Evolutionary conservation across 2,888 invertebrate species (phyloP).

Genomic region (Netelia fuscicornis): DNA sequence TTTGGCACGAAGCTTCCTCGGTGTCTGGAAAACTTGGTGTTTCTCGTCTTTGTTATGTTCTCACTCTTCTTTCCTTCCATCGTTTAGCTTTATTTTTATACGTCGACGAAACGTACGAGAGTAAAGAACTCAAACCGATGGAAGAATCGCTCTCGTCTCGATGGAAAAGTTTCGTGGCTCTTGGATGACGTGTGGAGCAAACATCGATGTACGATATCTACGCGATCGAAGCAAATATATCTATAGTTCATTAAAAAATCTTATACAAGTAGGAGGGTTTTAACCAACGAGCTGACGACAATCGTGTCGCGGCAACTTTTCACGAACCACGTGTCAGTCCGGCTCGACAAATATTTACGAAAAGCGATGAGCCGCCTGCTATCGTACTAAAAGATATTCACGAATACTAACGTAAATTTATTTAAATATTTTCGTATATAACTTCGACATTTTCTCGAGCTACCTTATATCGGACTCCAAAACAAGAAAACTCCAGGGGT

Average conservation of each 20-base stretch:
- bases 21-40: slow-evolving; percentile 50
- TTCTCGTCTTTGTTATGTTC: slow-evolving; percentile 10
- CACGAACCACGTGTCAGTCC: slow-evolving; percentile 62
- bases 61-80: slow-evolving; percentile 19
- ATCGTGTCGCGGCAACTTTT: slow-evolving; percentile 56
- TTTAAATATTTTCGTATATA: background rate
- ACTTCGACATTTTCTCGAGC: slow-evolving; percentile 8
- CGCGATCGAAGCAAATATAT: slow-evolving; percentile 3
- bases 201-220: background rate
- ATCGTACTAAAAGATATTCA: background rate
- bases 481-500: slow-evolving; percentile 53
- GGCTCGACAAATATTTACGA: slow-evolving; percentile 70
- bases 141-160: slow-evolving; percentile 12
- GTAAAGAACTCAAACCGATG: slow-evolving; percentile 51
- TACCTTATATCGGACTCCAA: slow-evolving; percentile 65
- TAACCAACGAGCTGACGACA: slow-evolving; percentile 46
- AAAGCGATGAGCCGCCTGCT: slow-evolving; percentile 63
- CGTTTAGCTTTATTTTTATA: slow-evolving; percentile 51
- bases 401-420: slow-evolving; percentile 8
- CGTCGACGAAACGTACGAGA: background rate
- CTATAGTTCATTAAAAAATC: background rate
- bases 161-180: slow-evolving; percentile 55
- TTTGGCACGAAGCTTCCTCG: slow-evolving; percentile 21
- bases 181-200: slow-evolving; percentile 24
- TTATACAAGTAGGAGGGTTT: slow-evolving; percentile 25